phyloP scores from a whole-genome alignment of 2,888 invertebrate genomes.

The Drosophila longiperda region DNA sequence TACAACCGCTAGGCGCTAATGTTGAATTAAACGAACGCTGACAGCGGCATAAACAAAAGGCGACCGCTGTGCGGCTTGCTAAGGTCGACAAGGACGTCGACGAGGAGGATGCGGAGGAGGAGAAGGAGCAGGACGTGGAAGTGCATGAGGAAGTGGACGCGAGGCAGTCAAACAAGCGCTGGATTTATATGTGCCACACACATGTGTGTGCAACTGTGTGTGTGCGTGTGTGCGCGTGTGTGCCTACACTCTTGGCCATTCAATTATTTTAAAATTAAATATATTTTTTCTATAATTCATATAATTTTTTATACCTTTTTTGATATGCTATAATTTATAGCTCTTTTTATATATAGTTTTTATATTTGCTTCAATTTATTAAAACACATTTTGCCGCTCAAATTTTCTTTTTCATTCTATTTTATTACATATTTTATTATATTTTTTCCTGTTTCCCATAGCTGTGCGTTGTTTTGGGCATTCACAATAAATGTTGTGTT shows the following conservation, averaged over 20 bases:
- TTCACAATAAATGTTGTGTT: background rate
- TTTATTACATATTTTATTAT: background rate
- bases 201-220: background rate
- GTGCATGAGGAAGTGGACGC: background rate
- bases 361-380: background rate
- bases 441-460: background rate
- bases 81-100: constrained; percentile 23
- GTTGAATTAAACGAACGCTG: constrained; percentile 80
- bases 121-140: background rate
- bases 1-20: constrained; percentile 74
- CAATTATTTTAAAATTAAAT: background rate
- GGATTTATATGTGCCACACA: constrained; percentile 47
- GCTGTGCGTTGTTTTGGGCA: background rate
- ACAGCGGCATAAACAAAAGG: constrained; percentile 74
- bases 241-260: background rate
- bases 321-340: background rate
- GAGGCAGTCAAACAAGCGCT: constrained; percentile 38
- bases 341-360: background rate
- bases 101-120: background rate
- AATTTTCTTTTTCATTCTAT: background rate
- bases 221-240: background rate
- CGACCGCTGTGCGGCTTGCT: constrained; percentile 38
- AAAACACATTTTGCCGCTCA: background rate
- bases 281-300: no score
- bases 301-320: no score